Evolutionary conservation across 2,888 invertebrate genomes (phyloP).

Genomic region (Limnephilus lunatus): DNA sequence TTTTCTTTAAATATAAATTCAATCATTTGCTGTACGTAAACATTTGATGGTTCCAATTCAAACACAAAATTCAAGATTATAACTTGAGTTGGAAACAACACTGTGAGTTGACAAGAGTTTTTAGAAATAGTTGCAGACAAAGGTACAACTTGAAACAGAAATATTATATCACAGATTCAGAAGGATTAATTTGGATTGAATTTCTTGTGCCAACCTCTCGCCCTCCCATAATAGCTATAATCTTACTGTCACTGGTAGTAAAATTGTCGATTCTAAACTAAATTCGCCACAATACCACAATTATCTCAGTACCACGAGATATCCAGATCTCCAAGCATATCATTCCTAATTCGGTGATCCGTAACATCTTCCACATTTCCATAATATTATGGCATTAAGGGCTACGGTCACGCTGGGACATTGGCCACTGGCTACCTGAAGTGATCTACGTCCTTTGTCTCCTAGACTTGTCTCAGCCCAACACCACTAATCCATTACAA

Average conservation of each 20-base stretch:
- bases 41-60: neutral
- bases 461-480: conserved; percentile 13
- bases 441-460: conserved; percentile 34
- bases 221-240: too few relatives aligned
- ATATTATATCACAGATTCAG: neutral
- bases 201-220: neutral
- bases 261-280: neutral
- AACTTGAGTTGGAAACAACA: neutral
- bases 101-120: neutral
- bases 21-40: too few relatives aligned
- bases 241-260: neutral
- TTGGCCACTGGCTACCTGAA: conserved; percentile 47
- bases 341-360: neutral
- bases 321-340: neutral
- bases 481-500: conserved; percentile 58
- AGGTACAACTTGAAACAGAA: neutral
- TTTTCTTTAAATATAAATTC: too few relatives aligned
- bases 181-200: too few relatives aligned
- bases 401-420: neutral
- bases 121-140: neutral
- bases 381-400: neutral
- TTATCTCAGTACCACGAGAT: neutral
- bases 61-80: neutral
- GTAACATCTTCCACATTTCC: neutral
- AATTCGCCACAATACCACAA: neutral